These are phyloP conservation scores for Vandiemenella viatica DNA, from an alignment of 2,888 invertebrate species.

Conservation along the genomic window DNA sequence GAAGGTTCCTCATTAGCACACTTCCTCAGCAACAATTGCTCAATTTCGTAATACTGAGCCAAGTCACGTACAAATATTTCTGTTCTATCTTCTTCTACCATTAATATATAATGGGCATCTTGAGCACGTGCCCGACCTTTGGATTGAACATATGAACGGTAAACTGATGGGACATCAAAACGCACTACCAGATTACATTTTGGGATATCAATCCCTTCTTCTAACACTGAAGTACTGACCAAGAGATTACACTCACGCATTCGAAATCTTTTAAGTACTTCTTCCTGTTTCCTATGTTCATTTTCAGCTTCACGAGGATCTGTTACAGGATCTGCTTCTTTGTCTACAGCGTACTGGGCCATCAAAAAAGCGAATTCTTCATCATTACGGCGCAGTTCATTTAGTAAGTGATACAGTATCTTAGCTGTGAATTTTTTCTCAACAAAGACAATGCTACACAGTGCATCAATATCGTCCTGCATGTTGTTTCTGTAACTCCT, in stretches of 20 bases:
- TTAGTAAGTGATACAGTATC: slow-evolving; percentile 66
- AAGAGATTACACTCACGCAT: slow-evolving; percentile 84
- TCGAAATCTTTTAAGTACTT: slow-evolving; percentile 72
- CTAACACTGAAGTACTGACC: slow-evolving; percentile 73
- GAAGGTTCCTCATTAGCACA: slow-evolving; percentile 62
- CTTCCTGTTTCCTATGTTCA: slow-evolving; percentile 72
- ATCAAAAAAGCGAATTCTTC: slow-evolving; percentile 52
- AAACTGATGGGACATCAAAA: slow-evolving; percentile 64
- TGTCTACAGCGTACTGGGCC: slow-evolving; percentile 63
- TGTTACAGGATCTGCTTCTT: slow-evolving; percentile 45
- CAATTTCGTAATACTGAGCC: slow-evolving; percentile 61
- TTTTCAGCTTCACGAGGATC: slow-evolving; percentile 60
- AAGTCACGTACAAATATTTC: slow-evolving; percentile 44
- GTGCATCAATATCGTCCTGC: slow-evolving; percentile 47
- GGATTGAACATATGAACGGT: slow-evolving; percentile 70
- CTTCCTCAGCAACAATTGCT: slow-evolving; percentile 58
- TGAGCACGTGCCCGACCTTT: slow-evolving; percentile 70
- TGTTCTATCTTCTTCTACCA: slow-evolving; percentile 43
- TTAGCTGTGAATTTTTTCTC: slow-evolving; percentile 75
- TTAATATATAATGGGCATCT: slow-evolving; percentile 58
- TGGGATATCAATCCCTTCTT: slow-evolving; percentile 88
- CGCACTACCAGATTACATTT: slow-evolving; percentile 85
- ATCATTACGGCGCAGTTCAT: slow-evolving; percentile 52
- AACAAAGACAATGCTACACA: slow-evolving; percentile 86
- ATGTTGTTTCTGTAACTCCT: slow-evolving; percentile 28